Evolutionary conservation across 2,797 vertebrate genomes (phyloP).

Genomic region (Cossypha heuglini): DNA sequence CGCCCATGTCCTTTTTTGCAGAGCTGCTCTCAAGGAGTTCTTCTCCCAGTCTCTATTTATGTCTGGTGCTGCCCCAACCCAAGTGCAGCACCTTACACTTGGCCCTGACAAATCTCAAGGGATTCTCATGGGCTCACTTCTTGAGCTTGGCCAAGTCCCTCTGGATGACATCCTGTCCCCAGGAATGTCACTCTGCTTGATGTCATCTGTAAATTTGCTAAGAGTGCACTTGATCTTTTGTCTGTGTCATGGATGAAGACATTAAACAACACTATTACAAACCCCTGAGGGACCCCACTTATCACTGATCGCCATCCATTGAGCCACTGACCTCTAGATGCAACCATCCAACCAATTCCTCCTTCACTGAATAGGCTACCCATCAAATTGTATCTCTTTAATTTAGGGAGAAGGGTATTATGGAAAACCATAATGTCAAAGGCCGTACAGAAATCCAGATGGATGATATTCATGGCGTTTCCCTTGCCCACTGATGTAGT

Average conservation of each 20-base stretch:
- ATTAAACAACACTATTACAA: not conserved
- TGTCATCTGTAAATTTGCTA: not conserved
- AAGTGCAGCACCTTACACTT: not conserved
- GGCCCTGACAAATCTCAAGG: not conserved
- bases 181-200: not conserved
- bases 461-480: not conserved
- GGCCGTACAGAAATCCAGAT: not conserved
- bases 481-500: not conserved
- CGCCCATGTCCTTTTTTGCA: not conserved
- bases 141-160: not conserved
- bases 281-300: not conserved
- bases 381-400: not conserved
- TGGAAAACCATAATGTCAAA: not conserved
- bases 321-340: not conserved
- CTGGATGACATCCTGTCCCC: not conserved
- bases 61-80: too few relatives aligned
- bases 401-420: not conserved
- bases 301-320: not conserved
- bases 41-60: not conserved
- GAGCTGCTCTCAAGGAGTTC: not conserved
- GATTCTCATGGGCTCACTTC: not conserved
- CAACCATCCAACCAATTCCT: not conserved
- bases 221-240: not conserved
- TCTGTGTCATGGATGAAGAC: not conserved
- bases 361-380: not conserved